A percentile compares a stretch with the other conserved stretches of the same genome.
These are phyloP conservation scores for Yoshiicerus persimilis DNA, from an alignment of 1,140 invertebrate species.

Conservation along the genomic window DNA sequence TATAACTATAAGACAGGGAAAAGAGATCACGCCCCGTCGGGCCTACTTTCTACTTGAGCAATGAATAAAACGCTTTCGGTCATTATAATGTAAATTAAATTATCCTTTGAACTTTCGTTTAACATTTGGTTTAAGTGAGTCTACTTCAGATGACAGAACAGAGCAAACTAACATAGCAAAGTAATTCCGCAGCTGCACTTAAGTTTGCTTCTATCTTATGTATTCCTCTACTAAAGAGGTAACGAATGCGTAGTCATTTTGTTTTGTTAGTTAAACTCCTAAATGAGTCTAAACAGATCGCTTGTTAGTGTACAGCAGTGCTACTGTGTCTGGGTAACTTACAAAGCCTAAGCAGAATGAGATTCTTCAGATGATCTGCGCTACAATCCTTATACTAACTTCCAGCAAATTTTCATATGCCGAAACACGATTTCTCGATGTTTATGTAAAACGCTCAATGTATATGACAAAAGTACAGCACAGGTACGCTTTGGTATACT, in stretches of 20 bases:
- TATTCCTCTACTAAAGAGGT: too few species aligned
- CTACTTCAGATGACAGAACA: neutral
- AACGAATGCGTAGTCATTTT: neutral
- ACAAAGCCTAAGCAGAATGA: too few species aligned
- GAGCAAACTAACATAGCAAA: neutral
- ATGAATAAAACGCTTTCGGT: neutral
- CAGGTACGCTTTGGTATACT: too few species aligned
- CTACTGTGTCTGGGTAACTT: too few species aligned
- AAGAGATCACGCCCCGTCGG: neutral
- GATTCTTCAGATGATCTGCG: too few species aligned
- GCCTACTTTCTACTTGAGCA: neutral
- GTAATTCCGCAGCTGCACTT: neutral
- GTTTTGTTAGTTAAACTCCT: neutral
- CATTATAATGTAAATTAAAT: slow-evolving; percentile 5
- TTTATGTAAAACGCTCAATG: too few species aligned
- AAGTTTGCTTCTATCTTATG: neutral
- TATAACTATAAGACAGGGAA: neutral
- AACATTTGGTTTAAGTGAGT: neutral
- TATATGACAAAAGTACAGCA: too few species aligned
- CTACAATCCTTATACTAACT: too few species aligned
- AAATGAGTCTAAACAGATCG: neutral
- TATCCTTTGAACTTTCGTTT: neutral
- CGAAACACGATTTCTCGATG: too few species aligned
- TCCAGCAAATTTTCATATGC: too few species aligned
- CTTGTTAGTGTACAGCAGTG: too few species aligned